phyloP scores from a whole-genome alignment of 2,888 invertebrate species.

The Agrochola litura region DNA sequence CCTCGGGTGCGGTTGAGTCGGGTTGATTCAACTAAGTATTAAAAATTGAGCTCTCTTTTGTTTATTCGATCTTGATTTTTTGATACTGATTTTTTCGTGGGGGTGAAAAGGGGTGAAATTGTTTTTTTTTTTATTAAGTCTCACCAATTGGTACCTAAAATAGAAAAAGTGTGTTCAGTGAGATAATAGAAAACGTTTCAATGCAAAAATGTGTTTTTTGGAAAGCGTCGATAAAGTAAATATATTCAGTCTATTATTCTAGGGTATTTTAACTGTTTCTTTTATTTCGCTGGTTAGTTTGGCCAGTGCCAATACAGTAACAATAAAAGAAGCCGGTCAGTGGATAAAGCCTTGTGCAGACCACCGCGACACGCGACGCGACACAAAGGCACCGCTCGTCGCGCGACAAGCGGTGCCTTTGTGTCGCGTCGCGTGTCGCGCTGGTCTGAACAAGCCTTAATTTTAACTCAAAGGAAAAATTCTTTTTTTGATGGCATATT shows the following conservation, averaged over 20 bases:
- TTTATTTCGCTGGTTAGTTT: too few relatives aligned
- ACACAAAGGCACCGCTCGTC: too few relatives aligned
- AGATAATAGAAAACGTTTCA: background rate
- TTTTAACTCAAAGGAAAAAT: too few relatives aligned
- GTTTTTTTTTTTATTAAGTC: background rate
- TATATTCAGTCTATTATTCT: background rate
- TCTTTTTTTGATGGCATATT: too few relatives aligned
- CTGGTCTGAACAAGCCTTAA: too few relatives aligned
- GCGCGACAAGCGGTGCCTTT: too few relatives aligned
- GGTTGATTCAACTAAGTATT: slow-evolving; percentile 51
- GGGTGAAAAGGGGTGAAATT: slow-evolving; percentile 12
- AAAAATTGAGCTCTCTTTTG: slow-evolving; percentile 37
- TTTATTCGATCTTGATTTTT: slow-evolving; percentile 52
- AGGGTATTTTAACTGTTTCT: background rate
- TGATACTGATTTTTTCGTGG: slow-evolving; percentile 31
- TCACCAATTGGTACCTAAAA: background rate
- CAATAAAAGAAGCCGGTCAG: background rate
- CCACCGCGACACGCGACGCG: too few relatives aligned
- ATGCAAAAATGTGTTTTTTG: background rate
- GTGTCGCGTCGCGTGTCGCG: too few relatives aligned
- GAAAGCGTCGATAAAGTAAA: background rate
- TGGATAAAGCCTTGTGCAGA: too few relatives aligned
- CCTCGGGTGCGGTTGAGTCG: slow-evolving; percentile 51
- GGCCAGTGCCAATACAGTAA: background rate
- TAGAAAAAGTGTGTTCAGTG: background rate